These are phyloP conservation scores for Gambusia holbrooki DNA, from an alignment of 2,113 vertebrate genomes.

Conservation along the genomic window DNA sequence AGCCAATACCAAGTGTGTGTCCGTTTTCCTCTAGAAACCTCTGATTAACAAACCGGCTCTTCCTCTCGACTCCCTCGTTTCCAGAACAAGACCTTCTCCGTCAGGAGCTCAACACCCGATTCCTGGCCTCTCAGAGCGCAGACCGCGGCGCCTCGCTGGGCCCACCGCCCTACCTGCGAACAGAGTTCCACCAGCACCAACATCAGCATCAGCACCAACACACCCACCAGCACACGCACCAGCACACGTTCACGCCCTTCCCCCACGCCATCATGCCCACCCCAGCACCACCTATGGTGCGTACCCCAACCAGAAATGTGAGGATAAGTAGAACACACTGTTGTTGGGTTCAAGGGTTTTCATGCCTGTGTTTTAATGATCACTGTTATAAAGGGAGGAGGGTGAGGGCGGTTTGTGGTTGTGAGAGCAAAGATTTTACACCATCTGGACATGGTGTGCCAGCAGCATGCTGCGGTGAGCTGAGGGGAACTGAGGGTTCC, in stretches of 20 bases:
- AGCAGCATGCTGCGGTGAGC: slow-evolving; percentile 13
- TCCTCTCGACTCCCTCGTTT: neutral
- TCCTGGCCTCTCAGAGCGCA: slow-evolving; percentile 95
- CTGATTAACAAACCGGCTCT: neutral
- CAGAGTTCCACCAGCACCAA: slow-evolving; percentile 98
- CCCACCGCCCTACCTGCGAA: slow-evolving; percentile 95
- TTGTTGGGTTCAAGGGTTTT: slow-evolving; percentile 13
- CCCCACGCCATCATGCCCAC: slow-evolving; percentile 99
- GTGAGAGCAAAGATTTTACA: slow-evolving; percentile 31
- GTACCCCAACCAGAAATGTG: slow-evolving; percentile 98
- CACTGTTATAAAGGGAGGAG: slow-evolving; percentile 9
- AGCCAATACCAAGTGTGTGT: no score
- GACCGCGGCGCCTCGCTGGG: slow-evolving; percentile 96
- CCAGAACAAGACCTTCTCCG: slow-evolving; percentile 97
- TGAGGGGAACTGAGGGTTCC: slow-evolving; percentile 32
- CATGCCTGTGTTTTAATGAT: slow-evolving; percentile 21
- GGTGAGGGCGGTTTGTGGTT: slow-evolving; percentile 12
- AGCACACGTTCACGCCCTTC: slow-evolving; percentile 99
- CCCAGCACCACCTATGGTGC: slow-evolving; percentile 99
- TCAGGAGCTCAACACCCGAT: slow-evolving; percentile 97
- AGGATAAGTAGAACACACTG: slow-evolving; percentile 92
- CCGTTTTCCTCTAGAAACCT: neutral
- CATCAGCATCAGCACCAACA: slow-evolving; percentile 92
- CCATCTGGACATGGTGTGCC: slow-evolving; percentile 37
- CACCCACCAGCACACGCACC: slow-evolving; percentile 98